A percentile compares a stretch with the other conserved stretches of the same genome.
Conservation (phyloP, 2,888 invertebrate species). For the Rhagophthalmus giganteus region DNA sequence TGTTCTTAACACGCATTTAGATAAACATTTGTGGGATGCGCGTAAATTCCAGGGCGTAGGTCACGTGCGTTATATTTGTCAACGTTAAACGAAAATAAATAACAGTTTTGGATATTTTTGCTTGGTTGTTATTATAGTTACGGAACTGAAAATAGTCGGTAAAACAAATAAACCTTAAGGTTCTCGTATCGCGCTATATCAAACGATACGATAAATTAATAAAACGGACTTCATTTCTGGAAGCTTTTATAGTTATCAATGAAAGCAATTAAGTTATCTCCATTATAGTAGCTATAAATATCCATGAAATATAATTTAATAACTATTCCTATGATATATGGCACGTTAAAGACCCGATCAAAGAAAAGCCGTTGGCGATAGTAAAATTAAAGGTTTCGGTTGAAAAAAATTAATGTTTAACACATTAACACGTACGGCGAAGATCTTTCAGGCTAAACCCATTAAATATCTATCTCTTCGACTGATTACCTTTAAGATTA, state of each 20-base stretch:
- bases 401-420: conserved; percentile 26
- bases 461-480: conserved; percentile 25
- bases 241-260: conserved; percentile 27
- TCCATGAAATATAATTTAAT: conserved; percentile 34
- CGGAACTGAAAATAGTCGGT: conserved; percentile 6
- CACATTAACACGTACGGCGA: conserved; percentile 30
- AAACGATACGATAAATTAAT: conserved; percentile 16
- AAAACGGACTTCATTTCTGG: conserved; percentile 18
- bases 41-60: conserved; percentile 32
- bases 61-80: conserved; percentile 38
- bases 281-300: conserved; percentile 24
- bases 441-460: conserved; percentile 17
- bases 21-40: conserved; percentile 34
- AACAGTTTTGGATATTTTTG: conserved; percentile 6
- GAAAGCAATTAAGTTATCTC: conserved; percentile 27
- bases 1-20: conserved; percentile 37
- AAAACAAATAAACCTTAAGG: conserved; percentile 2
- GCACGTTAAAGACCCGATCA: conserved; percentile 20
- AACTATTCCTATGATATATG: conserved; percentile 33
- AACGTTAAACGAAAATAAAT: conserved; percentile 30
- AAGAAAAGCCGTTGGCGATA: conserved; percentile 20
- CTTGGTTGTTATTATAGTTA: conserved; percentile 14
- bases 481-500: conserved; percentile 27
- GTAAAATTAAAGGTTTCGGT: conserved; percentile 23
- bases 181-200: too few species aligned